Evolutionary conservation across 1,140 invertebrate genomes (phyloP).

Genomic region (Aphelenchoides fujianensis): DNA sequence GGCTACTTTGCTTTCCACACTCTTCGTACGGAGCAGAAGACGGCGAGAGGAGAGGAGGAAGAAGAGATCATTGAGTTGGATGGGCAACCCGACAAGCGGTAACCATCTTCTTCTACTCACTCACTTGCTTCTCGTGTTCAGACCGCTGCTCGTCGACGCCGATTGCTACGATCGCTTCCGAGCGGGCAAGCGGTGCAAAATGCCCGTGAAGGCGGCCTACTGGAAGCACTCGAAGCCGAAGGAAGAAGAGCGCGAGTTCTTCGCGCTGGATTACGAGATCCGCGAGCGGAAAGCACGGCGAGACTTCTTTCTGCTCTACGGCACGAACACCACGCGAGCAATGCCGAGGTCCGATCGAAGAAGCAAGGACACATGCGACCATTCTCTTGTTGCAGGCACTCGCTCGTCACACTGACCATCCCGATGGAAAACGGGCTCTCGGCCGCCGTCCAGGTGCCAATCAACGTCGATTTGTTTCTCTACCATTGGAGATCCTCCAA

Average conservation of each 20-base stretch:
- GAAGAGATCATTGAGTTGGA: not conserved
- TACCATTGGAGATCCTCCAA: not conserved
- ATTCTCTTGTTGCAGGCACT: not conserved
- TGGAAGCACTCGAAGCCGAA: not conserved
- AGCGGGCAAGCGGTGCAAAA: not conserved
- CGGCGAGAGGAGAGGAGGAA: not conserved
- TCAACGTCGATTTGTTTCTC: not conserved
- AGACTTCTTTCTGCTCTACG: not conserved
- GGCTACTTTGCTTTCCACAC: not conserved
- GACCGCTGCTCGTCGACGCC: not conserved
- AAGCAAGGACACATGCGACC: too few species aligned
- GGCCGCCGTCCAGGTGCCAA: not conserved
- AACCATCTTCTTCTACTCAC: not conserved
- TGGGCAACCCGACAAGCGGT: not conserved
- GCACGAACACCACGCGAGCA: not conserved
- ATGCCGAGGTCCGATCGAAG: not conserved
- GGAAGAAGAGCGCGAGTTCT: not conserved
- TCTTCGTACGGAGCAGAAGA: not conserved
- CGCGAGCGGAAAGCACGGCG: not conserved
- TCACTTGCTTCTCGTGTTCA: too few species aligned
- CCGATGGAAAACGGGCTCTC: not conserved
- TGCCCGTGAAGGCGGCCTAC: not conserved
- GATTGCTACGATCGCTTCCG: not conserved
- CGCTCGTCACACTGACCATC: not conserved
- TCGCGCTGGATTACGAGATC: not conserved